Percentiles rank a stretch among this genome's conserved stretches.
Evolutionary conservation across 2,113 vertebrate genomes (phyloP).

Genomic region (Hippopotamus amphibius): DNA sequence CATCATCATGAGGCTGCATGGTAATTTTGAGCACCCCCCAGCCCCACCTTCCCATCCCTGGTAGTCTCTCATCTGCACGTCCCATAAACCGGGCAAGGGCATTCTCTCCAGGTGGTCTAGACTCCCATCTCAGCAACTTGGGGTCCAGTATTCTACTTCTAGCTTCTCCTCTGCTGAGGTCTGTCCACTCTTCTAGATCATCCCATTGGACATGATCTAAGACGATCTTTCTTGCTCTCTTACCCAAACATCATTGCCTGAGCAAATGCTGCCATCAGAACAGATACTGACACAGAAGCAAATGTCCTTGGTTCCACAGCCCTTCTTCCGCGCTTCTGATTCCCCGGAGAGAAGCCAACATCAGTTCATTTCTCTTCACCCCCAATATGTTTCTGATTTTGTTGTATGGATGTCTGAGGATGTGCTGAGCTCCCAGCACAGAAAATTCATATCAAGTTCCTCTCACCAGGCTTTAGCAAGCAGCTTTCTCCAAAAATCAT

Average conservation of each 20-base stretch:
- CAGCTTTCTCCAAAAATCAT: not conserved
- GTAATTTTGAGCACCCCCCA: not conserved
- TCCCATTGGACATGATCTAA: not conserved
- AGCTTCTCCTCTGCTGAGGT: not conserved
- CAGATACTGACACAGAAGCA: not conserved
- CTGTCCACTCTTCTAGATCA: not conserved
- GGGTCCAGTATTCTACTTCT: not conserved
- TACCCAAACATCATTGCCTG: not conserved
- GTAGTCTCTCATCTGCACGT: not conserved
- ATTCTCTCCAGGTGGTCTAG: not conserved
- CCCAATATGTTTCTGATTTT: not conserved
- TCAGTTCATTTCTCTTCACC: not conserved
- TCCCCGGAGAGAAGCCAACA: not conserved
- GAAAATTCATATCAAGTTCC: not conserved
- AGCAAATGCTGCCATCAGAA: not conserved
- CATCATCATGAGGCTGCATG: not conserved
- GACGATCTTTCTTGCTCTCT: not conserved
- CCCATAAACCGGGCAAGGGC: not conserved
- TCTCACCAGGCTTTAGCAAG: not conserved
- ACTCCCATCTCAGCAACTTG: not conserved
- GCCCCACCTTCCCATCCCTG: not conserved
- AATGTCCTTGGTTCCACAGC: not conserved
- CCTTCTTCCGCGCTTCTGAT: not conserved
- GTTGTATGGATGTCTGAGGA: not conserved
- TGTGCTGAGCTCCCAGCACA: not conserved